Evolutionary conservation across 2,797 vertebrate genomes (phyloP).

Genomic region (Chiroxiphia lanceolata): DNA sequence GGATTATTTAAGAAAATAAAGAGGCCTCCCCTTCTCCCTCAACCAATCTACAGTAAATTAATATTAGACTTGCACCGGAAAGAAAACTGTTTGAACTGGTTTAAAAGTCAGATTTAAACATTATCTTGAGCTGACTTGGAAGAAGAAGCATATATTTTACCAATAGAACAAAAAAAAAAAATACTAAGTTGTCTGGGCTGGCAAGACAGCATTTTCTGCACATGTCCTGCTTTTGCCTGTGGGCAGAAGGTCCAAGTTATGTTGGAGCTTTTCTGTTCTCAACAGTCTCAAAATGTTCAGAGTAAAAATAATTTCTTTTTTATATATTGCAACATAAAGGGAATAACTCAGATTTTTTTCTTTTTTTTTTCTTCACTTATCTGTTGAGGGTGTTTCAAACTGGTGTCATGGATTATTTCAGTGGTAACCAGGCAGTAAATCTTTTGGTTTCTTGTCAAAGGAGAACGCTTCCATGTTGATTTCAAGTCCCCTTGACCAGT

Average conservation of each 20-base stretch:
- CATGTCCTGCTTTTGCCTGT: not conserved
- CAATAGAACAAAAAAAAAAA: not conserved
- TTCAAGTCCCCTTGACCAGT: slow-evolving; percentile 1
- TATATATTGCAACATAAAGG: not conserved
- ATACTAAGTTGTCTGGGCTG: not conserved
- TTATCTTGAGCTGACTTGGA: not conserved
- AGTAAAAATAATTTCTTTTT: not conserved
- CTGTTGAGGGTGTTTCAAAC: not conserved
- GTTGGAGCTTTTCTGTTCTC: not conserved
- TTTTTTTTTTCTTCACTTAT: not conserved
- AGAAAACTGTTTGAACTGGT: not conserved
- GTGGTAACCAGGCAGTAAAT: not conserved
- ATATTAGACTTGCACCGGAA: not conserved
- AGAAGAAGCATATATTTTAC: not conserved
- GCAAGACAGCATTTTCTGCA: not conserved
- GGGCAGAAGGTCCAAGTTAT: not conserved
- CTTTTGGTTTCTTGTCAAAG: not conserved
- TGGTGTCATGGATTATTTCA: slow-evolving; percentile 12
- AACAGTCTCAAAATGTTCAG: not conserved
- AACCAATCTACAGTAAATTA: not conserved
- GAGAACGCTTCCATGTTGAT: slow-evolving; percentile 13
- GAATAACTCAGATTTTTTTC: not conserved
- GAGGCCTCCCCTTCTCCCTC: not conserved
- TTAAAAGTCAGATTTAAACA: not conserved
- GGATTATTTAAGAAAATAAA: not conserved